Percentiles rank a stretch among this genome's conserved stretches.
These are phyloP conservation scores for Xestia ashworthii DNA, from an alignment of 2,888 invertebrate species.

Conservation along the genomic window DNA sequence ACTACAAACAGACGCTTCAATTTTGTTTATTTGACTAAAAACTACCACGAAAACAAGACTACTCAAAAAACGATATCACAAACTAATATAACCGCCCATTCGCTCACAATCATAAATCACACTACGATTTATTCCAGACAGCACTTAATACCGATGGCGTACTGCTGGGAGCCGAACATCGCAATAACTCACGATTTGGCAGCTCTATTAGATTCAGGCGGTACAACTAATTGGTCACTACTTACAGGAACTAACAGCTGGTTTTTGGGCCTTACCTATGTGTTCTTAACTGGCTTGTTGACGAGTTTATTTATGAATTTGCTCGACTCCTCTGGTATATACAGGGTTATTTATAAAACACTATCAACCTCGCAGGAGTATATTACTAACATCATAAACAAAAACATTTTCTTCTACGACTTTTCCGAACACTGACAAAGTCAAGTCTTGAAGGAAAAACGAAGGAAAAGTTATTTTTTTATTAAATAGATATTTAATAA, in stretches of 20 bases:
- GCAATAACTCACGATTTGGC: conserved; percentile 47
- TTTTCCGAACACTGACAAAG: no score
- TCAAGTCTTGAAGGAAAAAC: no score
- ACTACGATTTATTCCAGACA: conserved; percentile 24
- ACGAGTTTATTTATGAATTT: not conserved
- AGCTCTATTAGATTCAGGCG: conserved; percentile 42
- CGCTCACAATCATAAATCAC: conserved; percentile 36
- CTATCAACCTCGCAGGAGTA: no score
- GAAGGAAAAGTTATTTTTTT: no score
- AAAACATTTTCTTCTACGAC: no score
- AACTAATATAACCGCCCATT: not conserved
- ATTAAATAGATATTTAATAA: no score
- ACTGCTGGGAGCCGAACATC: conserved; percentile 1
- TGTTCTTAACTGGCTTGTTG: not conserved
- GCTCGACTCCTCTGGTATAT: no score
- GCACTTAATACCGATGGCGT: conserved; percentile 21
- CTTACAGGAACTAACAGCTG: conserved; percentile 5
- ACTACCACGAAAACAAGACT: not conserved
- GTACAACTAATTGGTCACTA: conserved; percentile 33
- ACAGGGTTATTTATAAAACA: no score
- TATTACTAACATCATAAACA: no score
- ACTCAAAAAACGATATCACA: not conserved
- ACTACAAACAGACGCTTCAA: no score
- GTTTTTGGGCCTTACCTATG: not conserved
- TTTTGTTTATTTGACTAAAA: not conserved